Evolutionary conservation across 1,140 invertebrate genomes (phyloP).

Genomic region (Temnothorax curvispinosus): DNA sequence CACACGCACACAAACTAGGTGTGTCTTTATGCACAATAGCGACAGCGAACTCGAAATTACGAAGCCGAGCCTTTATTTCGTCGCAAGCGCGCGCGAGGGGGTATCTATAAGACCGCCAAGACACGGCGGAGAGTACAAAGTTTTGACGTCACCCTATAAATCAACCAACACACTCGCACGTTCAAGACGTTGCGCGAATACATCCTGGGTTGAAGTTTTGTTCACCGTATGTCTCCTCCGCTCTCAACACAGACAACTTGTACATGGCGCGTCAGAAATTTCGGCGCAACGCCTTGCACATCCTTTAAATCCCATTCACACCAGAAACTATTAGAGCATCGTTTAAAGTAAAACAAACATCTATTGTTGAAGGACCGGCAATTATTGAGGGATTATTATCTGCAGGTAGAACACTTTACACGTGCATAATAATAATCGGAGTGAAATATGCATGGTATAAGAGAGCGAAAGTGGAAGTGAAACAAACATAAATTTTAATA

Average conservation of each 20-base stretch:
- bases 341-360: background rate
- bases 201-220: constrained; percentile 75
- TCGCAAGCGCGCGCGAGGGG: constrained; percentile 52
- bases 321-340: background rate
- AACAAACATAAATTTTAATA: background rate
- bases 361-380: background rate
- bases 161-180: constrained; percentile 78
- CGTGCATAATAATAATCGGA: background rate
- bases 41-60: constrained; percentile 71
- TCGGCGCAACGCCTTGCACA: constrained; percentile 48
- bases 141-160: constrained; percentile 85
- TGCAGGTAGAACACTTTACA: background rate
- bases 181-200: constrained; percentile 75
- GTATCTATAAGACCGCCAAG: constrained; percentile 67
- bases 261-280: constrained; percentile 78
- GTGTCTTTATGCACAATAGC: constrained; percentile 30
- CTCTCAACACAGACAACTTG: constrained; percentile 73
- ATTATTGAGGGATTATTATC: background rate
- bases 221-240: constrained; percentile 79
- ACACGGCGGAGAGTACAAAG: constrained; percentile 81
- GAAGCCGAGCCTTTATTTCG: constrained; percentile 76
- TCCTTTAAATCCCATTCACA: background rate
- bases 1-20: background rate
- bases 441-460: background rate
- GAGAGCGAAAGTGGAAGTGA: background rate